Conservation (phyloP, 1,140 invertebrate species). For the Holcopasites calliopsidis region DNA sequence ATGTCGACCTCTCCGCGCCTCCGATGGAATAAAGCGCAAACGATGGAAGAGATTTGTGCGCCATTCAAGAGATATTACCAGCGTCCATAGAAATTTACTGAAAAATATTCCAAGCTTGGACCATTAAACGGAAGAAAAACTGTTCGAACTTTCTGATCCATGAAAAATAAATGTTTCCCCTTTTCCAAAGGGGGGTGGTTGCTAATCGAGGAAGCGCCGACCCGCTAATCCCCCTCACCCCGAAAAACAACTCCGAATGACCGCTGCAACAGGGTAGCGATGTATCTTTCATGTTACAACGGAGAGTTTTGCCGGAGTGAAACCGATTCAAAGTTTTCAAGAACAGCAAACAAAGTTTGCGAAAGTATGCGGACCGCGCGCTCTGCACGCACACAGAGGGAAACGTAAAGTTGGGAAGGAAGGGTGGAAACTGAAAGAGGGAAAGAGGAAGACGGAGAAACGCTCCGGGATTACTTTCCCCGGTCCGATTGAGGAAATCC, state of each 20-base stretch:
- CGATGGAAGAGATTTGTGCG: too few species aligned
- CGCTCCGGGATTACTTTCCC: slow-evolving; percentile 9
- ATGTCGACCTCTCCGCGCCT: slow-evolving; percentile 27
- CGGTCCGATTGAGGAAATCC: slow-evolving; percentile 18
- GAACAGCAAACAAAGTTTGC: slow-evolving; percentile 41
- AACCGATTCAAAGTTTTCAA: slow-evolving; percentile 48
- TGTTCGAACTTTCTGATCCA: too few species aligned
- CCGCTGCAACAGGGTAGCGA: slow-evolving; percentile 26
- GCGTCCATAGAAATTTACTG: too few species aligned
- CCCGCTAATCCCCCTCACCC: too few species aligned
- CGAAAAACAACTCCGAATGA: too few species aligned
- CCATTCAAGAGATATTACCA: too few species aligned
- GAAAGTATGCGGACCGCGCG: slow-evolving; percentile 32
- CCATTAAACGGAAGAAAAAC: background rate
- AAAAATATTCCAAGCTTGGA: too few species aligned
- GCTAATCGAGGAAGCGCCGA: background rate
- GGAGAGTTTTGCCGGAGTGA: slow-evolving; percentile 11
- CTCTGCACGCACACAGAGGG: slow-evolving; percentile 29
- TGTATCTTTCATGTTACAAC: slow-evolving; percentile 22
- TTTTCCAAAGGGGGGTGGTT: too few species aligned
- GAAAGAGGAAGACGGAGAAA: background rate
- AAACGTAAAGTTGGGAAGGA: too few species aligned
- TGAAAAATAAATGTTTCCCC: too few species aligned
- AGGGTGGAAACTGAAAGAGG: too few species aligned
- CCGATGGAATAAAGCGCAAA: background rate